Conservation (phyloP, 2,888 invertebrate species). For the Agonopterix alstromeriana region DNA sequence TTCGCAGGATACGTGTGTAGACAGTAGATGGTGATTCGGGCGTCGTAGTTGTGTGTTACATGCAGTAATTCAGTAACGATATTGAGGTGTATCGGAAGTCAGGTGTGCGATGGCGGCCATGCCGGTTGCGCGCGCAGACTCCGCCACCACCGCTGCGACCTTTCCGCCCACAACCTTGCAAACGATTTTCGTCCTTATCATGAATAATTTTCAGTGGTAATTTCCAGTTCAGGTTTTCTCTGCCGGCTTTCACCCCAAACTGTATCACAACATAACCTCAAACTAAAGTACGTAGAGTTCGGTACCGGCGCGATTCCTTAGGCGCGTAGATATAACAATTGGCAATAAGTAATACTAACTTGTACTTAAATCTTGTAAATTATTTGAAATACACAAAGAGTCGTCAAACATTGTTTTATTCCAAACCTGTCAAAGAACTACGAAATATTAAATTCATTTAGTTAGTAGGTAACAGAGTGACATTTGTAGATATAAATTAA, state of each 20-base stretch:
- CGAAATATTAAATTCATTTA: not conserved
- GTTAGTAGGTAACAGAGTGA: not conserved
- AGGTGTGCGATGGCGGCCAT: constrained; percentile 72
- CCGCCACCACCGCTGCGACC: constrained; percentile 41
- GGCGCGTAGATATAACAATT: constrained; percentile 41
- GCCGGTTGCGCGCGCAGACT: constrained; percentile 71
- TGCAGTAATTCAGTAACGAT: constrained; percentile 57
- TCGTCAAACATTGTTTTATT: constrained; percentile 63
- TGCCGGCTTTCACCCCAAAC: constrained; percentile 60
- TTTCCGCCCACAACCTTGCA: constrained; percentile 34
- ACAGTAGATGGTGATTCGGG: constrained; percentile 24
- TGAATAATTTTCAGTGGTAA: constrained; percentile 41
- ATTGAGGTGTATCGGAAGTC: constrained; percentile 61
- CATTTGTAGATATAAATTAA: not conserved
- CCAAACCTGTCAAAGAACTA: constrained; percentile 23
- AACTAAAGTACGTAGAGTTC: constrained; percentile 55
- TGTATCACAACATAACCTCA: constrained; percentile 75
- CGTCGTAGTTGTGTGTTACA: constrained; percentile 33
- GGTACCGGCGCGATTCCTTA: constrained; percentile 50
- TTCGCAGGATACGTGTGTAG: constrained; percentile 28
- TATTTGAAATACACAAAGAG: constrained; percentile 54
- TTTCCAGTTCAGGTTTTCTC: constrained; percentile 30
- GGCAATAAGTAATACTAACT: constrained; percentile 44
- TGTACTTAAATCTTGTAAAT: constrained; percentile 37
- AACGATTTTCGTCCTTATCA: constrained; percentile 56